phyloP scores from a whole-genome alignment of 1,140 invertebrate species.

The Lepidurus couesii region DNA sequence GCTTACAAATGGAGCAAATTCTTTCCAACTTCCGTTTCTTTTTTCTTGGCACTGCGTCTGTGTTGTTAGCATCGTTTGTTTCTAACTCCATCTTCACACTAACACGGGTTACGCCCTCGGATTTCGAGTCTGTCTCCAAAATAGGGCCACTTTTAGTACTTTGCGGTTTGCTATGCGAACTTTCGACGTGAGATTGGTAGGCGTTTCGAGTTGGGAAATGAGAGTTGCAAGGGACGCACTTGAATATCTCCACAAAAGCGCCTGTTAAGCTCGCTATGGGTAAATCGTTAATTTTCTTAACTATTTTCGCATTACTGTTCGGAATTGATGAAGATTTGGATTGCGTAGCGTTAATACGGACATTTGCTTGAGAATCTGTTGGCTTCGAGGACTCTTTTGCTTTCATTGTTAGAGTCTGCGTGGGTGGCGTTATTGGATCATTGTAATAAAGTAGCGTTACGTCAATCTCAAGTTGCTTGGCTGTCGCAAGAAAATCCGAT shows the following conservation, averaged over 20 bases:
- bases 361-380: no score
- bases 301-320: neutral
- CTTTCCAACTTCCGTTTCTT: neutral
- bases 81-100: neutral
- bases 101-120: neutral
- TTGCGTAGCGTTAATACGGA: no score
- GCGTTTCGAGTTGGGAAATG: neutral
- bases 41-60: neutral
- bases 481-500: neutral
- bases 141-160: neutral
- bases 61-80: neutral
- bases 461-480: neutral
- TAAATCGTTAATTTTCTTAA: neutral
- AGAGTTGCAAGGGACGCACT: neutral
- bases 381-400: no score
- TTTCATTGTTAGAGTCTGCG: neutral
- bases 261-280: neutral
- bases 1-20: neutral
- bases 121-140: neutral
- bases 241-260: neutral
- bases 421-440: neutral
- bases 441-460: neutral
- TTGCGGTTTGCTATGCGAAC: neutral
- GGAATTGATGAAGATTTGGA: no score
- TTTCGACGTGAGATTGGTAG: neutral